Conservation (phyloP, 2,113 vertebrate genomes). For the Phyllostomus hastatus region DNA sequence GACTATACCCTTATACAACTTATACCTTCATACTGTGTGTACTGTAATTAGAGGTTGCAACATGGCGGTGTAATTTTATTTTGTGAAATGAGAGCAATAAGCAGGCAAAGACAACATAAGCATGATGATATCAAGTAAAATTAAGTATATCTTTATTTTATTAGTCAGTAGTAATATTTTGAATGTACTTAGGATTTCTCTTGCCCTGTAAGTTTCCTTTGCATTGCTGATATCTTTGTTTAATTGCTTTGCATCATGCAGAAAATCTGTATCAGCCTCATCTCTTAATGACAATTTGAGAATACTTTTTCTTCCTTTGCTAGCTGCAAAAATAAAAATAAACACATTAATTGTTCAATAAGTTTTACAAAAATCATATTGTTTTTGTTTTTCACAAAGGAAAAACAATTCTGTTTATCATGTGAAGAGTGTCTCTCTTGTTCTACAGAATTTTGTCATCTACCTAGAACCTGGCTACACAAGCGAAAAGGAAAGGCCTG, state of each 20-base stretch:
- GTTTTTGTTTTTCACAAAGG: conserved; percentile 10
- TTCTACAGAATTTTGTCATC: not conserved
- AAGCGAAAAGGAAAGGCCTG: not conserved
- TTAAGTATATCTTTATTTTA: conserved; percentile 23
- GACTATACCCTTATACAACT: not conserved
- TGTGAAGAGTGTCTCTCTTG: not conserved
- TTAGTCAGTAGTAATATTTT: not conserved
- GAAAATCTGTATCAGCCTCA: conserved; percentile 43
- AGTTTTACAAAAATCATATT: conserved; percentile 1
- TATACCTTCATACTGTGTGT: not conserved
- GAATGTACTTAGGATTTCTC: not conserved
- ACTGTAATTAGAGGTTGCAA: not conserved
- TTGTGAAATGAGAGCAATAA: conserved; percentile 13
- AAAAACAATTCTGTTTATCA: not conserved
- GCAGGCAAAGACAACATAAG: not conserved
- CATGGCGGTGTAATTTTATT: not conserved
- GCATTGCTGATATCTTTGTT: not conserved
- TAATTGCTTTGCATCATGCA: conserved; percentile 38
- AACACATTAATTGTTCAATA: conserved; percentile 1
- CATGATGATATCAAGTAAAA: not conserved
- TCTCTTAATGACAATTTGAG: not conserved
- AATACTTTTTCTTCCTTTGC: not conserved
- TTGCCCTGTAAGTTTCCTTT: not conserved
- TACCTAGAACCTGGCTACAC: not conserved
- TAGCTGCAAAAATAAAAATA: conserved; percentile 18